Base-by-base conservation (phyloP, 2,113 vertebrate genomes). In the Zingel zingel region DNA sequence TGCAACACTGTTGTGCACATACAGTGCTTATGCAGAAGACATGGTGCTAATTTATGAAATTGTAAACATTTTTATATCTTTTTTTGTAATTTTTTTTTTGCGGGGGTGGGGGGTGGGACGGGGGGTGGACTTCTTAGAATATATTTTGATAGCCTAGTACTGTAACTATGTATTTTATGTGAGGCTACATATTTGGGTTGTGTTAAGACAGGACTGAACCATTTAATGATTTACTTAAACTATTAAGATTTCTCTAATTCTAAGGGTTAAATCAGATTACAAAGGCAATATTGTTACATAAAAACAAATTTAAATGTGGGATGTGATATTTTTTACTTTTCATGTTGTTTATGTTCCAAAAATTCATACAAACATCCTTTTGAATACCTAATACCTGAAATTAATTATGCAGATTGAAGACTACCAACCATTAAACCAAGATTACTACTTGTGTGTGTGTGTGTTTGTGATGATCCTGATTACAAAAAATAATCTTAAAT, bases 41-140 rank as follows among this genome's bases (percentile, higher is more conserved):
- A 36, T 95, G 95, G 95, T 95, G 95, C 94, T 96, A 95, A 94
- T 95, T 94, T 94, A 93, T 91, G 67, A 76, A 90, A 86, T 76
- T 92, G 77, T 91, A 86, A 78, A 88, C 79, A 6, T 33, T 33
- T 33, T 33, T 33, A 5, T 33, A 5, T 33, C 27, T 27, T 30
- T 4, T 30, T 30, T n/a, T n/a, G n/a, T n/a, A n/a, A n/a, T n/a
- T n/a, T 30, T 66, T 87, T 93, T 84, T 59, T 8, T 1, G 43
- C 9, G 5, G 9, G 51, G 21, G n/a, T n/a, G 6, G 15, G 16
- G 57, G 39, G 4, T 18, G 19, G 10, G 5, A 0, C 21, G 48
- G 67, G 19, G 10, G 5, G 1, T 23, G 48, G 67, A 85, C 25
- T 72, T 82, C 10, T 91, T 66, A 81, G 90, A 92, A 87, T 90